Evolutionary conservation across 2,888 invertebrate species (phyloP).

Genomic region (Phasia obesa): DNA sequence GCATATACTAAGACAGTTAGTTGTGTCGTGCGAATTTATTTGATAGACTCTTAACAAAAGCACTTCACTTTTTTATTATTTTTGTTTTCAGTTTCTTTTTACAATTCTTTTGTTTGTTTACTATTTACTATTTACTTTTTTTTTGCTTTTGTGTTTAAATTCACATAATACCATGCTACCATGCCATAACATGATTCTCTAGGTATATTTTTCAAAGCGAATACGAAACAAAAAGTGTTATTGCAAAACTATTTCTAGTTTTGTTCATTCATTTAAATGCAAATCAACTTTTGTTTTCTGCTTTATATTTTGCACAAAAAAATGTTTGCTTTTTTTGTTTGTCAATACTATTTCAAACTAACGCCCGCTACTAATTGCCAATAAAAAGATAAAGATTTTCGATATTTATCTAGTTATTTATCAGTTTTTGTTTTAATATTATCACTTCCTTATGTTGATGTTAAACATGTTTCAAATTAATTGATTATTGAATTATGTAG

Average conservation of each 20-base stretch:
- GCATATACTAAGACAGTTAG: conserved; percentile 21
- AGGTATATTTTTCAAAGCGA: conserved; percentile 33
- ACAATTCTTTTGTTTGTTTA: conserved; percentile 48
- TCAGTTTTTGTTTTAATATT: too few relatives aligned
- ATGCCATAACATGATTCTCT: conserved; percentile 46
- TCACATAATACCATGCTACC: conserved; percentile 63
- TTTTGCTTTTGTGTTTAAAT: conserved; percentile 36
- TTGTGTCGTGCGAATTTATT: conserved; percentile 66
- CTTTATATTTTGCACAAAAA: background rate
- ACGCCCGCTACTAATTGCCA: conserved; percentile 11
- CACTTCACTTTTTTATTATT: conserved; percentile 35
- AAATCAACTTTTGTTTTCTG: conserved; percentile 25
- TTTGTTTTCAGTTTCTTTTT: conserved; percentile 10
- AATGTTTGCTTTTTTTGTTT: background rate
- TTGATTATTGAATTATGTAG: background rate
- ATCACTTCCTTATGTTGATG: background rate
- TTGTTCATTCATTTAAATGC: conserved; percentile 38
- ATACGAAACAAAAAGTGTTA: conserved; percentile 40
- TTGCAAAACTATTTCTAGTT: conserved; percentile 56
- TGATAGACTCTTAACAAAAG: conserved; percentile 68
- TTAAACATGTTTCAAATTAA: background rate
- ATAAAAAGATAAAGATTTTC: background rate
- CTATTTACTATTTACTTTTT: background rate
- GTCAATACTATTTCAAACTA: background rate
- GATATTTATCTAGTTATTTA: background rate